phyloP scores from a whole-genome alignment of 2,113 vertebrate species.

The Rattus rattus region DNA sequence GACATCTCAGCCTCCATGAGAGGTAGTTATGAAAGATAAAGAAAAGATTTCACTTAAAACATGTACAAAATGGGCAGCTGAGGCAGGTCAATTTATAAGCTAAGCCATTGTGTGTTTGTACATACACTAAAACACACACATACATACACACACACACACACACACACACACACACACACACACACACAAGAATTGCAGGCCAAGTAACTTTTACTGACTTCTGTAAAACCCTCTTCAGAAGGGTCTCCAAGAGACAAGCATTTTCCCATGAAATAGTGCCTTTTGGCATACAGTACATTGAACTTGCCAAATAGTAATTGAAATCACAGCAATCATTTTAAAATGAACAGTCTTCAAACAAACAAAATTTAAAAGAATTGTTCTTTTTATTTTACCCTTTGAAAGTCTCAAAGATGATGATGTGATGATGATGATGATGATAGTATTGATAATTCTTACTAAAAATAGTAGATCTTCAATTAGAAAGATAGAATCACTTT shows the following conservation, averaged over 20 bases:
- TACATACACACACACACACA: background rate
- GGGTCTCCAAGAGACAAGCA: background rate
- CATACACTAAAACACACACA: too few species aligned
- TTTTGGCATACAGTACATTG: background rate
- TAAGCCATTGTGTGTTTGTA: background rate
- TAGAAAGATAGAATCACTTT: background rate
- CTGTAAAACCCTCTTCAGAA: background rate
- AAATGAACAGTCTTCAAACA: background rate
- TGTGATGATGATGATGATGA: too few species aligned
- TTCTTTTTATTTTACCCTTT: background rate
- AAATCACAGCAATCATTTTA: background rate
- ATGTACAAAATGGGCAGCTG: background rate
- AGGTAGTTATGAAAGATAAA: background rate
- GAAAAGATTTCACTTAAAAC: background rate
- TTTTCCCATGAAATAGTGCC: background rate
- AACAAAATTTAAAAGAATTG: background rate
- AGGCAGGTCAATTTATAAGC: background rate
- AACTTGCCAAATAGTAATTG: background rate
- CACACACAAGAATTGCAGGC: background rate
- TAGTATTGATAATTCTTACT: background rate
- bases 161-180: background rate
- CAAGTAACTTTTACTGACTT: background rate
- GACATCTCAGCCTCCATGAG: background rate
- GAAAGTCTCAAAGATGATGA: background rate
- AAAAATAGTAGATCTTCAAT: background rate